Percentiles rank a stretch among this genome's conserved stretches.
Conservation (phyloP, 2,797 vertebrate species). For the Cyclopterus lumpus region DNA sequence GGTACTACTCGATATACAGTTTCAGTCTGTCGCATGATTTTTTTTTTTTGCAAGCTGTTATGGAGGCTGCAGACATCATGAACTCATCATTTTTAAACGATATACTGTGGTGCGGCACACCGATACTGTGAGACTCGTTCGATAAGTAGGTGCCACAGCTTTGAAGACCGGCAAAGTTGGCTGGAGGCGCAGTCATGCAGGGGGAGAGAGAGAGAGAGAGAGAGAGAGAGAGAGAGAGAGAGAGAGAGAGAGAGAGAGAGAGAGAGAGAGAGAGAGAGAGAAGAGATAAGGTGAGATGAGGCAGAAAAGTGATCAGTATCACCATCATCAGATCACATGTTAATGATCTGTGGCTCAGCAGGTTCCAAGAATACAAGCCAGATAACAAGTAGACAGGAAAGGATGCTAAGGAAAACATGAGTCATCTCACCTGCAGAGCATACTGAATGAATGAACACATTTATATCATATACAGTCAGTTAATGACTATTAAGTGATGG, state of each 20-base stretch:
- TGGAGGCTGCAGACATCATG: background rate
- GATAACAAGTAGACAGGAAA: slow-evolving; percentile 10
- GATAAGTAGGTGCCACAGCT: slow-evolving; percentile 41
- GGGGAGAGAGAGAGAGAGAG: background rate
- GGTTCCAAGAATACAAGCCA: slow-evolving; percentile 22
- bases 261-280: too few relatives aligned
- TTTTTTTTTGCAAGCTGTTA: background rate
- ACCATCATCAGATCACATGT: slow-evolving; percentile 39
- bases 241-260: background rate
- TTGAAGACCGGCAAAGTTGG: slow-evolving; percentile 32
- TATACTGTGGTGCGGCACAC: slow-evolving; percentile 14
- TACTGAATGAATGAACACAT: background rate
- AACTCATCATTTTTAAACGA: slow-evolving; percentile 33
- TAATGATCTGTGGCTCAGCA: slow-evolving; percentile 32
- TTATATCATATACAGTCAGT: too few relatives aligned
- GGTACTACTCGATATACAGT: background rate
- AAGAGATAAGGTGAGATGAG: slow-evolving; percentile 26
- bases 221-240: background rate
- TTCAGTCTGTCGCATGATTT: slow-evolving; percentile 1
- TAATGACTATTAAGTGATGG: too few relatives aligned
- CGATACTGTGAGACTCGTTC: slow-evolving; percentile 33
- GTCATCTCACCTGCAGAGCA: background rate
- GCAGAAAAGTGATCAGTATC: slow-evolving; percentile 37
- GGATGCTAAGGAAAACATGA: background rate
- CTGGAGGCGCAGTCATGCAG: slow-evolving; percentile 22